Conservation (phyloP, 2,888 invertebrate species). For the Conomelus anceps region DNA sequence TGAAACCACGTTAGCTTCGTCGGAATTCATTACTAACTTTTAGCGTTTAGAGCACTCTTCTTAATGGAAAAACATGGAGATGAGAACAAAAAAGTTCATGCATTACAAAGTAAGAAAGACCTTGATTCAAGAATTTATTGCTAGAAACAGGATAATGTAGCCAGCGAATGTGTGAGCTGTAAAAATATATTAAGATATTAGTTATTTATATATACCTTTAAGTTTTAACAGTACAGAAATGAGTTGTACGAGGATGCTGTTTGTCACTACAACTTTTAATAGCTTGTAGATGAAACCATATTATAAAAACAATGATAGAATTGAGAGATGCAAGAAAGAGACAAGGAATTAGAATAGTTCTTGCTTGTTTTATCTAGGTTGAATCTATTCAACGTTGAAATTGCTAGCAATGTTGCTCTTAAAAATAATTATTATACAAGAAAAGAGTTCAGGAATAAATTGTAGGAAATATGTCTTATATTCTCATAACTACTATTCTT, state of each 20-base stretch:
- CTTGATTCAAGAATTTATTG: not conserved
- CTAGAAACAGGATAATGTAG: not conserved
- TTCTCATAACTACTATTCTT: no score
- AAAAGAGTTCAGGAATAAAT: no score
- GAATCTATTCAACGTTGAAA: no score
- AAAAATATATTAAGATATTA: not conserved
- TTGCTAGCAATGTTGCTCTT: no score
- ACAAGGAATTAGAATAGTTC: no score
- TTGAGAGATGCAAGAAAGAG: no score
- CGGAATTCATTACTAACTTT: not conserved
- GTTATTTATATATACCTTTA: not conserved
- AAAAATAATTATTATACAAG: no score
- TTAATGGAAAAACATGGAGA: not conserved
- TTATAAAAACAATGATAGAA: no score
- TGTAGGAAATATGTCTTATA: no score
- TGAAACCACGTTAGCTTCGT: not conserved
- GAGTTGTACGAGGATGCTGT: not conserved
- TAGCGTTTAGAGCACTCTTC: not conserved
- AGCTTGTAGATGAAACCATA: not conserved
- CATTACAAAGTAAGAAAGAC: not conserved
- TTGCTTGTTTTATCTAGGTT: no score
- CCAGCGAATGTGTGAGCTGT: not conserved
- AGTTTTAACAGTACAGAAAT: not conserved
- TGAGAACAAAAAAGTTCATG: not conserved
- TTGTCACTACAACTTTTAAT: not conserved